Evolutionary conservation across 2,113 vertebrate genomes (phyloP), one percentile per base, ranked within the genome.

Genomic region (Agelaius phoeniceus): DNA sequence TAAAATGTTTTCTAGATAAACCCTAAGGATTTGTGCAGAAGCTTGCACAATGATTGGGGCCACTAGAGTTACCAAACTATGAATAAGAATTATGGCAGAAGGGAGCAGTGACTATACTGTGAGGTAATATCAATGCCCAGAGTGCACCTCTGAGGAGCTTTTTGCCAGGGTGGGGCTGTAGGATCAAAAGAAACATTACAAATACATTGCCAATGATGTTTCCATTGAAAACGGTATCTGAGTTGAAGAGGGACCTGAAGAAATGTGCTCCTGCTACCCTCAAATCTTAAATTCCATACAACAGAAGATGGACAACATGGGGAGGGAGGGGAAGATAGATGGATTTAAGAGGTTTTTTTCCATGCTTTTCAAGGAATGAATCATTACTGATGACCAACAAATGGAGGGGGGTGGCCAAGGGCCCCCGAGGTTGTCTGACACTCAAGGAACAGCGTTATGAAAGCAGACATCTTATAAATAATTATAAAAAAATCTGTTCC

Each of bases 381-480:
- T 96, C 93, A 89, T 90, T 95, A 63, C 88, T 92, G 86, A 92
- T 97, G 97, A 96, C 97, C 97, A 97, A 92, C 96, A 97, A 74
- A 96, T 41, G 69, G 83, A 71, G 72, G 54, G 75, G 94, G 91
- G 30, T 69, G 65, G 95, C 51, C 72, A 93, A 91, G 82, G 97
- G 92, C 76, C 97, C 97, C 94, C 2, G 20, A 96, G 96, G 95
- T 98, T 13, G 13, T 93, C 93, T 97, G 92, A 96, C 95, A 97
- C 95, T 97, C 95, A 96, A 95, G 87, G 87, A 97, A 95, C 62
- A 96, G 93, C 3, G 0, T 97, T 97, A 97, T 97, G 87, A 97
- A 97, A 98, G 73, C 91, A 98, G 98, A 97, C 97, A 97, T 98
- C 98, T 98, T 98, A 98, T 97, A 97, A 98, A 98, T 98, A 98